A percentile compares a stretch with the other conserved stretches of the same genome.
These are phyloP conservation scores for Anguilla marmorata DNA, from an alignment of 2,797 vertebrate species.

Conservation along the genomic window DNA sequence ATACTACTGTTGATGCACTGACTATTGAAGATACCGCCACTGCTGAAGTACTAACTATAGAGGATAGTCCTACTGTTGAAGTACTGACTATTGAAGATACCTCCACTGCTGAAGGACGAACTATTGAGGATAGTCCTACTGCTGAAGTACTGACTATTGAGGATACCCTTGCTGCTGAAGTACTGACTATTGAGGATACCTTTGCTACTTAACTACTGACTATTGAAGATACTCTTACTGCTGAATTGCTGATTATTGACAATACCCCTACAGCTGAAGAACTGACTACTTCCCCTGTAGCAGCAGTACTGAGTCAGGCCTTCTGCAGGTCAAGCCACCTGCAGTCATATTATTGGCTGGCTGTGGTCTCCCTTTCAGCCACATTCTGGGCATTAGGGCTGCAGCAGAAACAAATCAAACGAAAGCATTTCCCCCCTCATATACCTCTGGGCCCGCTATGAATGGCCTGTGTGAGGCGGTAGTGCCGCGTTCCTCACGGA, in stretches of 20 bases:
- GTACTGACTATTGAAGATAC: background rate
- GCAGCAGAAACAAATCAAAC: conserved; percentile 6
- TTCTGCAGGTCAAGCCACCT: background rate
- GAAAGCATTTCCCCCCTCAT: background rate
- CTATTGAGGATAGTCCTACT: no score
- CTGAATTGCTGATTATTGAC: no score
- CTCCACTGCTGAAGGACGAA: no score
- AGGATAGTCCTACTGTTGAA: no score
- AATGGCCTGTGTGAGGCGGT: background rate
- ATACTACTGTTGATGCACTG: background rate
- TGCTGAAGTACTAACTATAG: no score
- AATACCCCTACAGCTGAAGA: no score
- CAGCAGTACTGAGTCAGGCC: background rate
- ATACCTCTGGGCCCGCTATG: background rate
- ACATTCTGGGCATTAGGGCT: background rate
- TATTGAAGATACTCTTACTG: no score
- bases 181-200: background rate
- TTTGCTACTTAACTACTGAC: no score
- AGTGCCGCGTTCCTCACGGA: background rate
- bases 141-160: background rate
- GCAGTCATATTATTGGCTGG: background rate
- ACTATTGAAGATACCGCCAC: background rate
- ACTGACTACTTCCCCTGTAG: background rate
- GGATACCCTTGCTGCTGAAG: background rate
- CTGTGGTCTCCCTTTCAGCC: background rate